Base-by-base conservation (phyloP, 64 coral and sea anemone species). In the Anthopleura sola region DNA sequence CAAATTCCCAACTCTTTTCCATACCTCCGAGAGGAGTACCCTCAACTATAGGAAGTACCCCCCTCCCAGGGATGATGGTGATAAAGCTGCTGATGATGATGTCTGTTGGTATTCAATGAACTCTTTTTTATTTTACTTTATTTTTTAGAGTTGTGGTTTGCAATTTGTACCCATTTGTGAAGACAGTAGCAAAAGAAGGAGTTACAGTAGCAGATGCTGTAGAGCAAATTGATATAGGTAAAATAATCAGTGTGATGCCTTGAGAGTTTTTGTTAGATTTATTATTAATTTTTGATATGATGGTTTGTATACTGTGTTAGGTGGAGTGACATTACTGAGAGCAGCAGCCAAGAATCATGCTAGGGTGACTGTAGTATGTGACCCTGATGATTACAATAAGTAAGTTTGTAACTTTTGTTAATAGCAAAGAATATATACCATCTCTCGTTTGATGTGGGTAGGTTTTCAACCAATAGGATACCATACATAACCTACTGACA, bases 141-240 rank as follows among this genome's bases (percentile, higher is more conserved):
- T 0, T 37, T 85, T 68, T 78, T 37, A 98, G 95, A 75, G 89
- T 98, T 60, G 95, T 98, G 13, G 91, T 98, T 28, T 98, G 95
- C 84, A 98, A 98, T 92, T 75, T 98, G 62, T 98, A 98, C 86
- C 95, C 95, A 68, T 98, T 98, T 86, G 39, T 91, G 32, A 91
- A 98, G 23, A 98, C 95, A 0, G 57, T 98, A 18, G 80, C 95
- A 32, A 91, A 98, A 53, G 92, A 98, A 88, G 92, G 84, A 6
- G 93, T 93, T 16, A 91, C 84, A 49, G 89, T 98, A 33, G 62
- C 69, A 74, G 95, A 94, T 80, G 95, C 95, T 37, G 95, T 98
- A 2, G 95, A 98, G 79, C 86, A 98, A 83, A 98, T 98, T 91
- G 95, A 98, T 36, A 98, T 98, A 84, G 95, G 95, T 98, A 83